These are phyloP conservation scores for Poeciliopsis turneri DNA, from an alignment of 2,797 vertebrate species.

Conservation along the genomic window DNA sequence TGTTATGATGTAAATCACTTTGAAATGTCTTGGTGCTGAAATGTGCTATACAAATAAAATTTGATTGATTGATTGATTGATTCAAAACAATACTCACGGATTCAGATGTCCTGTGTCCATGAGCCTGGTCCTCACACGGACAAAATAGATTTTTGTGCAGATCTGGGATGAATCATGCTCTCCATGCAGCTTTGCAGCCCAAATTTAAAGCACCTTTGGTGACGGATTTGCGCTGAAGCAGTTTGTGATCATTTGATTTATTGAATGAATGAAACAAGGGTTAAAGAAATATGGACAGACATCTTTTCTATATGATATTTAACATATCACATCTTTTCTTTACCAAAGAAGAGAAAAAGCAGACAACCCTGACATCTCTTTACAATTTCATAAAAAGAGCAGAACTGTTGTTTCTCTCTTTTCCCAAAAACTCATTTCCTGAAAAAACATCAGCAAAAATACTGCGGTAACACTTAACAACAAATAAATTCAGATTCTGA, in stretches of 20 bases:
- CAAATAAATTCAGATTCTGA: slow-evolving; percentile 39
- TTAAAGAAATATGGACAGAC: slow-evolving; percentile 69
- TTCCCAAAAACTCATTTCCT: slow-evolving; percentile 76
- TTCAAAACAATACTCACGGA: slow-evolving; percentile 57
- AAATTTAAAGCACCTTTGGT: slow-evolving; percentile 25
- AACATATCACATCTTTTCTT: slow-evolving; percentile 48
- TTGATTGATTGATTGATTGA: no score
- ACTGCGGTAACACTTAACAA: slow-evolving; percentile 46
- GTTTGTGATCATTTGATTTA: slow-evolving; percentile 82
- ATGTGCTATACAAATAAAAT: no score
- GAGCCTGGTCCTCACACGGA: slow-evolving; percentile 44
- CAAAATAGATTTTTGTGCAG: slow-evolving; percentile 29
- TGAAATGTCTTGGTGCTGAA: no score
- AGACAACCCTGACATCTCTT: slow-evolving; percentile 72
- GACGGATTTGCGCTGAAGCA: slow-evolving; percentile 66
- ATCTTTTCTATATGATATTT: slow-evolving; percentile 65
- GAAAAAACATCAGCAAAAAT: slow-evolving; percentile 39
- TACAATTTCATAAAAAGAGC: slow-evolving; percentile 36
- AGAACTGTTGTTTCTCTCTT: slow-evolving; percentile 80
- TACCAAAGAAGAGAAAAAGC: slow-evolving; percentile 57
- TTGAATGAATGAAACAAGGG: slow-evolving; percentile 81
- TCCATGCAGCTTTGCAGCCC: slow-evolving; percentile 23
- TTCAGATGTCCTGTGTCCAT: slow-evolving; percentile 29
- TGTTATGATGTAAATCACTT: no score
- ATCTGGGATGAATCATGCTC: slow-evolving; percentile 13